Evolutionary conservation across 1,140 invertebrate species (phyloP).

Genomic region (Leptinotarsa lineolata): DNA sequence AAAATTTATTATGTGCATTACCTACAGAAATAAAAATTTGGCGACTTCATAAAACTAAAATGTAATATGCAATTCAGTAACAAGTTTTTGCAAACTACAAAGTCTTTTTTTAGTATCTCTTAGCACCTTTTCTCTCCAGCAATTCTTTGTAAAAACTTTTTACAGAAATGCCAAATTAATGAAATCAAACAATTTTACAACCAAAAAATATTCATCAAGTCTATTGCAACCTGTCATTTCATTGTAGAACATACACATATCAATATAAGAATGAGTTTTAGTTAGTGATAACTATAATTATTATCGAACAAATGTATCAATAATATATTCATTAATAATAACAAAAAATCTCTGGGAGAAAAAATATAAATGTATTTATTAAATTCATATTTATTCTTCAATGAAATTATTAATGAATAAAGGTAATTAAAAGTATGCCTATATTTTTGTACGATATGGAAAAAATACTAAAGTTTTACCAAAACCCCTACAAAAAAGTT

Average conservation of each 20-base stretch:
- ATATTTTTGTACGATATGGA: slow-evolving; percentile 11
- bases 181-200: slow-evolving; percentile 24
- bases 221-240: slow-evolving; percentile 12
- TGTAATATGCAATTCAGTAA: slow-evolving; percentile 20
- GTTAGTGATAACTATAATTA: slow-evolving; percentile 18
- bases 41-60: slow-evolving; percentile 22
- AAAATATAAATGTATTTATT: slow-evolving; percentile 11
- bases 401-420: slow-evolving; percentile 7
- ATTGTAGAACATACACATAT: slow-evolving; percentile 15
- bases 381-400: slow-evolving; percentile 12
- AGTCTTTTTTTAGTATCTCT: not conserved
- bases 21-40: slow-evolving; percentile 30
- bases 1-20: slow-evolving; percentile 29
- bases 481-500: not conserved
- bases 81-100: slow-evolving; percentile 3
- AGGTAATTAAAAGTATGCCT: not conserved
- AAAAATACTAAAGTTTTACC: slow-evolving; percentile 15
- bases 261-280: slow-evolving; percentile 4
- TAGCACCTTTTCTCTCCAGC: not conserved
- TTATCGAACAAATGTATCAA: slow-evolving; percentile 11
- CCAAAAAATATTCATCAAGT: slow-evolving; percentile 20
- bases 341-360: slow-evolving; percentile 5
- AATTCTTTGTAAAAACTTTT: slow-evolving; percentile 18
- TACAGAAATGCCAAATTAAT: slow-evolving; percentile 21
- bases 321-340: slow-evolving; percentile 26